Base-by-base conservation (phyloP, 2,113 vertebrate genomes). In the Dromaius novaehollandiae region DNA sequence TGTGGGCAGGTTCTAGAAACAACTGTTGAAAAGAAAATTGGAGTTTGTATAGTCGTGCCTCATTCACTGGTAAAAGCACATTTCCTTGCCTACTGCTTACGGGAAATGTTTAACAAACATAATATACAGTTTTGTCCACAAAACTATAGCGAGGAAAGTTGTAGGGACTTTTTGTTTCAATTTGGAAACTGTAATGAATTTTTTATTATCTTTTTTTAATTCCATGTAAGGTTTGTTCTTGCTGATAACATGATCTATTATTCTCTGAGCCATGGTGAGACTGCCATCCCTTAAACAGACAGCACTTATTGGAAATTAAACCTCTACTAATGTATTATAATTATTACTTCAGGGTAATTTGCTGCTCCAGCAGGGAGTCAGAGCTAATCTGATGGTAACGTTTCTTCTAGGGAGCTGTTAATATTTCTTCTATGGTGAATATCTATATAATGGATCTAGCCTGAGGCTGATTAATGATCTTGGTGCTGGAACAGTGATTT, bases 331-430 rank as follows among this genome's bases (percentile, higher is more conserved):
- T 98, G 97, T 97, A 96, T 98, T 98, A 97, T 97, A 98, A 98
- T 98, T 98, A 98, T 98, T 96, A 98, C 98, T 98, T 97, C 94
- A 96, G 97, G 97, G 95, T 97, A 97, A 98, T 98, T 97, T 98
- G 97, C 96, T 97, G 95, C 76, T 98, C 93, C 94, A 96, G 97
- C 96, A 98, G 97, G 97, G 96, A 98, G 97, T 96, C 96, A 63
- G 93, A 98, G 92, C 94, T 97, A 96, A 97, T 97, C 96, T 89
- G 91, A 97, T 96, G 91, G 96, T 93, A 98, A 95, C 79, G 3
- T 94, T 97, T 97, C 94, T 98, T 97, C 97, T 86, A 95, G 88
- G 88, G 92, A 98, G 87, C 77, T 11, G 80, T 94, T 98, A 97
- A 97, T 98, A 97, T 98, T 97, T 98, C 96, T 97, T 96, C 95